Conservation (phyloP, 2,113 vertebrate genomes). For the Illadopsis cleaveri region DNA sequence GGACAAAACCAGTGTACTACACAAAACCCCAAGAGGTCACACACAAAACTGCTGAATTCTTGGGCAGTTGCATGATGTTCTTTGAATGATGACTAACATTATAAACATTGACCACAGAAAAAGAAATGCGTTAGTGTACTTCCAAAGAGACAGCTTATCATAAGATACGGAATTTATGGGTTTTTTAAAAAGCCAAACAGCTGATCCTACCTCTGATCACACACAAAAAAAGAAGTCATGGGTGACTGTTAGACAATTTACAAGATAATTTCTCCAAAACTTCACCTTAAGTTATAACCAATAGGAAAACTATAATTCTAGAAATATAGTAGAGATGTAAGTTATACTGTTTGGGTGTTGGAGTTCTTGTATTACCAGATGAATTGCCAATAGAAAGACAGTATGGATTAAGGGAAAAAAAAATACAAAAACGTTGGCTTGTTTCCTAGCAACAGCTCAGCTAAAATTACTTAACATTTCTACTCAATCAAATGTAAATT, state of each 20-base stretch:
- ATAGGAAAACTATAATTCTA: conserved; percentile 35
- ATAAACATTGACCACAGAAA: conserved; percentile 49
- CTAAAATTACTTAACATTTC: conserved; percentile 78
- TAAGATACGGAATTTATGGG: neutral
- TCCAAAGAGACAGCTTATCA: conserved; percentile 32
- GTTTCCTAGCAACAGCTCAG: conserved; percentile 77
- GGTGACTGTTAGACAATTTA: neutral
- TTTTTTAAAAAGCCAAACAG: conserved; percentile 14
- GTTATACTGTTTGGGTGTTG: conserved; percentile 33
- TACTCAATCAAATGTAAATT: conserved; percentile 80
- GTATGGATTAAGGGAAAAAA: conserved; percentile 54
- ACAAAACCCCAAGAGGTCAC: conserved; percentile 2
- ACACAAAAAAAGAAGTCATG: neutral
- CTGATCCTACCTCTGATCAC: conserved; percentile 6
- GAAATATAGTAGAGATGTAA: conserved; percentile 50
- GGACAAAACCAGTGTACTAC: neutral
- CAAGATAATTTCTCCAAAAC: neutral
- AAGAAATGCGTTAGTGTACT: conserved; percentile 17
- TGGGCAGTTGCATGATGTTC: conserved; percentile 61
- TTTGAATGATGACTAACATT: conserved; percentile 66
- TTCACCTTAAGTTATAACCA: conserved; percentile 31
- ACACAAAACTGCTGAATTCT: conserved; percentile 45
- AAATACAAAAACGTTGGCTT: conserved; percentile 72
- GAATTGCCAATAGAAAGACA: conserved; percentile 52
- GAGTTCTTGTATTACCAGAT: conserved; percentile 18